Base-by-base conservation (phyloP, 2,888 invertebrate species). In the Villa cingulata region DNA sequence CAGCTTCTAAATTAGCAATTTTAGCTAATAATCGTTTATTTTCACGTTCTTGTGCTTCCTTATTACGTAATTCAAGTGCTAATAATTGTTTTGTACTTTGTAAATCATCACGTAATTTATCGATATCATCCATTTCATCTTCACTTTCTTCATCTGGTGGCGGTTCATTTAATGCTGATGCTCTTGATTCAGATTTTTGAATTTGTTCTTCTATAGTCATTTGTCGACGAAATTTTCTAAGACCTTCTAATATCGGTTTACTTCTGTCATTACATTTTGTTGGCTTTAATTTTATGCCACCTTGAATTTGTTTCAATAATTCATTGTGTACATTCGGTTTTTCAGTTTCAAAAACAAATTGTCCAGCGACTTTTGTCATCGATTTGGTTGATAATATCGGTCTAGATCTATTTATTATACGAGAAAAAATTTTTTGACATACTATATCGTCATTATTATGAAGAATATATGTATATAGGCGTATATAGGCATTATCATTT, bases 41-140 rank as follows among this genome's bases (percentile, higher is more conserved):
- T 68, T 91, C 90, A 60, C 87, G 72, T 57, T 84, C 85, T 59
- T 87, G 77, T 1, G 83, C 84, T 66, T 88, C 88, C 61, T 88
- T 89, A 61, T 87, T 87, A 59, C 85, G 75, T 56, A 90, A 71
- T 70, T 91, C 91, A 49, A 88, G 74, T 15, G 89, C 89, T 51
- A 91, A 70, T 74, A 91, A 80, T 71, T 91, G 90, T 67, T 91
- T 91, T 9, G 89, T 89, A 49, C 89, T 89, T 63, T 91, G 90
- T 37, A 91, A 75, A 64, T 91, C 91, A 62, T 91, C 91, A 56
- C 90, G 76, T 17, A 89, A 82, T 62, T 84, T 86, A 60, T 91
- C 91, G 56, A 91, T 90, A 60, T 91, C 91, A 57, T 91, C 90
- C 75, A 89, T 78, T 61, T 90, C 90, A 62, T 90, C 89, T 16